Evolutionary conservation across 2,888 invertebrate species (phyloP), one percentile per base, ranked within the genome.

Genomic region (Tipula vernalis): DNA sequence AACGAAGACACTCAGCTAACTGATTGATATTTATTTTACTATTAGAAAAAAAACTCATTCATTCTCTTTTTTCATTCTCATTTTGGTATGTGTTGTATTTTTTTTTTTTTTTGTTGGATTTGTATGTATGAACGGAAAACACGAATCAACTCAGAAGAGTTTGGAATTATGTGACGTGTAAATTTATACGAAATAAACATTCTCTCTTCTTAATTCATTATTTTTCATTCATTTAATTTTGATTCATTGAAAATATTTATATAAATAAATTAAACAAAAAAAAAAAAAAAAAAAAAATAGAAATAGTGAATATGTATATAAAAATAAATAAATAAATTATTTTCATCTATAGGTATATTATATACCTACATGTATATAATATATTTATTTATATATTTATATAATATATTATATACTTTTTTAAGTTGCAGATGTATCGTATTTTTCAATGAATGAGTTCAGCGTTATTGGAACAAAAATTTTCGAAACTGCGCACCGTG

Each of bases 401-500:
- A 28, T 28, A 28, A 28, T 28, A 28, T 28, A 0, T 28, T 39
- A 39, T 39, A 84, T 36, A 28, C 28, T 28, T 57, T 6, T 57
- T 18, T 6, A 57, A 57, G 18, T 18, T 57, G 57, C 57, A 57
- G 57, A 57, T 57, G 57, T 57, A 57, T 57, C 57, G 57, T 86
- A 51, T 86, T 42, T 47, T 36, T 86, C 36, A 47, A 86, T 86
- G 86, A 51, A 57, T 86, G 83, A 28, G 83, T 57, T 39, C 57
- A 57, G 57, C 57, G 57, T 18, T 57, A 57, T 57, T 18, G 57
- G 36, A 83, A 85, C 51, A 85, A 85, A 87, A 87, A 87, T 39
- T 39, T 57, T 41, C 85, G 44, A 57, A 57, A 84, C 28, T 39
- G 86, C 87, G 86, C 86, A 86, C 87, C 87, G 84, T 86, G 87